Evolutionary conservation across 2,113 vertebrate species (phyloP).

Genomic region (Coreoperca whiteheadi): DNA sequence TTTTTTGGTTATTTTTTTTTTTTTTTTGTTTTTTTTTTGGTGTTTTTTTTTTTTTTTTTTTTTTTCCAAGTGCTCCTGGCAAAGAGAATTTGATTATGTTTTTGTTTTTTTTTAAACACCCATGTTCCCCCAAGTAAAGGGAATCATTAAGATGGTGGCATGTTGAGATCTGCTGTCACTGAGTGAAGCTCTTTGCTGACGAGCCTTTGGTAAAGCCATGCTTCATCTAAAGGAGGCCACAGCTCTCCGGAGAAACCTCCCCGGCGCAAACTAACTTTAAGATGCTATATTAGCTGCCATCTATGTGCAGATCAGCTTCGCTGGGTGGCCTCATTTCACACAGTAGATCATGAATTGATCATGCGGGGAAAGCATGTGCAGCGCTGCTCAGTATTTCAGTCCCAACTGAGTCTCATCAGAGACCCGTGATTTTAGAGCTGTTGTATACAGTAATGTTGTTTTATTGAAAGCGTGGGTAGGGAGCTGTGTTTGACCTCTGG

Average conservation of each 20-base stretch:
- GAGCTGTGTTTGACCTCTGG: background rate
- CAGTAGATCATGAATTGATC: slow-evolving; percentile 31
- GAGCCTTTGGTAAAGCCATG: background rate
- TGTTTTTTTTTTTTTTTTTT: too few species aligned
- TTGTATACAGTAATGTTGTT: background rate
- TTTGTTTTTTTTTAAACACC: background rate
- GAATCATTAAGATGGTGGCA: slow-evolving; percentile 32
- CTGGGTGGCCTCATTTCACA: slow-evolving; percentile 44
- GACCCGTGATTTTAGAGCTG: background rate
- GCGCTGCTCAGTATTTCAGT: background rate
- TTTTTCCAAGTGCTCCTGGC: background rate
- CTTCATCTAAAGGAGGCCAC: slow-evolving; percentile 37
- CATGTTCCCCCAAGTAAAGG: slow-evolving; percentile 12
- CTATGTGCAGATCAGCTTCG: slow-evolving; percentile 42
- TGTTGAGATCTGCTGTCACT: slow-evolving; percentile 33
- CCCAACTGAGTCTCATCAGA: background rate
- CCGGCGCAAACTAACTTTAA: slow-evolving; percentile 2
- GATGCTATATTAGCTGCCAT: slow-evolving; percentile 19
- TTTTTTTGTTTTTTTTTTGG: background rate
- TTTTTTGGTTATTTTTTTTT: too few species aligned
- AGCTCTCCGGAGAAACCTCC: slow-evolving; percentile 34
- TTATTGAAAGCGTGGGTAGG: background rate
- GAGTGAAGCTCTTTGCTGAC: slow-evolving; percentile 18
- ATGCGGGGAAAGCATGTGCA: slow-evolving; percentile 19
- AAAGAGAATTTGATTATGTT: slow-evolving; percentile 16